A percentile compares a stretch with the other conserved stretches of the same genome.
These are phyloP conservation scores for Sitophilus oryzae DNA, from an alignment of 1,140 invertebrate genomes.

Conservation along the genomic window DNA sequence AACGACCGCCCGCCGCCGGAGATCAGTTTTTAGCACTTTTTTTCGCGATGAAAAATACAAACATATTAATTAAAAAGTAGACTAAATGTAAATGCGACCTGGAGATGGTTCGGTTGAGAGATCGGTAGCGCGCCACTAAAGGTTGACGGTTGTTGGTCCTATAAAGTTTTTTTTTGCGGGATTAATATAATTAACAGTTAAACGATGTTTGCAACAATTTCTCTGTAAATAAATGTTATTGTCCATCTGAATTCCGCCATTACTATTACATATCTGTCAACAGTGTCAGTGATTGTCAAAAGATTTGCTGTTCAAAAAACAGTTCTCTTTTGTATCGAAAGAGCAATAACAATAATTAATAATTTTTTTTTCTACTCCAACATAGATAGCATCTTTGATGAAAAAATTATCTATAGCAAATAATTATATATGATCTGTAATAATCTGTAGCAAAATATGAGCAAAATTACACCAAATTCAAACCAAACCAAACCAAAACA, in stretches of 20 bases:
- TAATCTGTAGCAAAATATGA: no score
- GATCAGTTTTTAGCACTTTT: constrained; percentile 23
- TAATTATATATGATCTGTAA: no score
- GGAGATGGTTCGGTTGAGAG: constrained; percentile 16
- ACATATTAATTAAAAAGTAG: constrained; percentile 32
- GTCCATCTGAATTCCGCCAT: constrained; percentile 42
- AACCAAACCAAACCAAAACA: no score
- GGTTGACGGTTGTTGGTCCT: constrained; percentile 9
- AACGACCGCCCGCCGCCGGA: constrained; percentile 28
- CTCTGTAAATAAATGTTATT: constrained; percentile 40
- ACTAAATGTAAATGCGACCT: constrained; percentile 31
- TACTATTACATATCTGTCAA: constrained; percentile 33
- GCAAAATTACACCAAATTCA: no score
- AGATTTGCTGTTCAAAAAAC: no score
- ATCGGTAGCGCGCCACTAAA: constrained; percentile 15
- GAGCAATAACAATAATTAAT: no score
- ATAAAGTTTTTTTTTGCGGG: constrained; percentile 4
- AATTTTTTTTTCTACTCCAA: no score
- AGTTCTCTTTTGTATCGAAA: no score
- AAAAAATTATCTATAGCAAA: no score
- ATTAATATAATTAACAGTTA: constrained; percentile 22
- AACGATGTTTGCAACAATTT: constrained; percentile 28
- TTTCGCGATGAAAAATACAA: constrained; percentile 37
- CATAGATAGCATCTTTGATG: no score
- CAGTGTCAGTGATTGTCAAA: neutral